Conservation (phyloP, 2,888 invertebrate species). For the Carabus problematicus region DNA sequence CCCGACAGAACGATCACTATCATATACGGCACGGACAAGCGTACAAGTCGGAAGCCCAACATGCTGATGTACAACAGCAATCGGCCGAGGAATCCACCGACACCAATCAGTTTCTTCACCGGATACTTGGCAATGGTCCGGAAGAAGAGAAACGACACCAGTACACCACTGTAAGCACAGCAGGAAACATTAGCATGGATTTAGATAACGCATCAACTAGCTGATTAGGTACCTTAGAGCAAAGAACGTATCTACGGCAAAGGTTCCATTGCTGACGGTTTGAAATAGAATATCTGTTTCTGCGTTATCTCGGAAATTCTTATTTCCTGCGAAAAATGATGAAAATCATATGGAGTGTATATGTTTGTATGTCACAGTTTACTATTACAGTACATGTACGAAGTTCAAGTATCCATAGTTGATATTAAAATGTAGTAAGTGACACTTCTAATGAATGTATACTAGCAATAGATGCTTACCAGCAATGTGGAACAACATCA, state of each 20-base stretch:
- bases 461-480: slow-evolving; percentile 49
- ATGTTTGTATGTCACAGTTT: too few relatives aligned
- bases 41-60: slow-evolving; percentile 59
- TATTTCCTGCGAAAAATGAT: slow-evolving; percentile 59
- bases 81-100: slow-evolving; percentile 61
- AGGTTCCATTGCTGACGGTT: slow-evolving; percentile 64
- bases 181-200: slow-evolving; percentile 11
- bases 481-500: slow-evolving; percentile 47
- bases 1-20: slow-evolving; percentile 63
- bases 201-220: too few relatives aligned
- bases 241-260: slow-evolving; percentile 69
- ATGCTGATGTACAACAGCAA: slow-evolving; percentile 63
- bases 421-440: neutral
- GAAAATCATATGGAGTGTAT: neutral
- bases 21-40: slow-evolving; percentile 63
- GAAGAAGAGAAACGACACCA: slow-evolving; percentile 68
- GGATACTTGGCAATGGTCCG: slow-evolving; percentile 63
- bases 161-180: slow-evolving; percentile 62
- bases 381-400: neutral
- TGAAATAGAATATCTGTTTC: slow-evolving; percentile 61
- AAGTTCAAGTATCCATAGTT: neutral
- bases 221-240: slow-evolving; percentile 66
- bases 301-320: slow-evolving; percentile 57
- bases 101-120: slow-evolving; percentile 61
- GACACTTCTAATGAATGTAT: neutral